A percentile compares a stretch with the other conserved stretches of the same genome.
phyloP scores from a whole-genome alignment of 1,140 invertebrate genomes.

The Neodiprion pinetum region DNA sequence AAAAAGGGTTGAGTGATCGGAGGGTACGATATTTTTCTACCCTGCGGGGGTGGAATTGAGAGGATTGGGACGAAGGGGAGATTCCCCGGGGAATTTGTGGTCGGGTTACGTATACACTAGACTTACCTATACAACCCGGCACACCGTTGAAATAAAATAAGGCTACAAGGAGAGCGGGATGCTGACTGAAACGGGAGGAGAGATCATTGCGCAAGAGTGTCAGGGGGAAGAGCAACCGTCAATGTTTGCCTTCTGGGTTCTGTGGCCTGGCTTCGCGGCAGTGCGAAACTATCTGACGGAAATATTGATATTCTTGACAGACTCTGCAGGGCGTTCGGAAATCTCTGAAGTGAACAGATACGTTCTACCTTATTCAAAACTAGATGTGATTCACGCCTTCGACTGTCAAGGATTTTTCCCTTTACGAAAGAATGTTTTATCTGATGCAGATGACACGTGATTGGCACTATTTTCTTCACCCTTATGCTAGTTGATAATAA shows the following conservation, averaged over 20 bases:
- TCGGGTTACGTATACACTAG: not conserved
- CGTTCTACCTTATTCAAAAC: too few species aligned
- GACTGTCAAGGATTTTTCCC: too few species aligned
- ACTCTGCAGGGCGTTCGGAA: not conserved
- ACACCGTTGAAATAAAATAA: constrained; percentile 5
- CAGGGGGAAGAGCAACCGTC: constrained; percentile 19
- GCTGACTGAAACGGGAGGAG: not conserved
- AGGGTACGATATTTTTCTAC: not conserved
- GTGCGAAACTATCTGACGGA: constrained; percentile 36
- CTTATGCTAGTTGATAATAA: too few species aligned
- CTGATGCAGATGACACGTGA: too few species aligned
- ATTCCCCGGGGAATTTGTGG: not conserved
- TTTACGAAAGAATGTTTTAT: too few species aligned
- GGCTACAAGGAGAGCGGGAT: constrained; percentile 4
- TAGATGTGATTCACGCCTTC: too few species aligned
- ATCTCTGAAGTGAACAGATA: not conserved
- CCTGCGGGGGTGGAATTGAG: not conserved
- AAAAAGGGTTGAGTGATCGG: not conserved
- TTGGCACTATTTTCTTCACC: too few species aligned
- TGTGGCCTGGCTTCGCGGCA: not conserved
- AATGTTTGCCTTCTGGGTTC: not conserved
- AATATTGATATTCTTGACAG: constrained; percentile 42
- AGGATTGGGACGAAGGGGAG: not conserved
- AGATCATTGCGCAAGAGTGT: constrained; percentile 24
- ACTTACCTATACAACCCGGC: not conserved